Conservation (phyloP, 2,113 vertebrate genomes). For the Meleagris gallopavo region DNA sequence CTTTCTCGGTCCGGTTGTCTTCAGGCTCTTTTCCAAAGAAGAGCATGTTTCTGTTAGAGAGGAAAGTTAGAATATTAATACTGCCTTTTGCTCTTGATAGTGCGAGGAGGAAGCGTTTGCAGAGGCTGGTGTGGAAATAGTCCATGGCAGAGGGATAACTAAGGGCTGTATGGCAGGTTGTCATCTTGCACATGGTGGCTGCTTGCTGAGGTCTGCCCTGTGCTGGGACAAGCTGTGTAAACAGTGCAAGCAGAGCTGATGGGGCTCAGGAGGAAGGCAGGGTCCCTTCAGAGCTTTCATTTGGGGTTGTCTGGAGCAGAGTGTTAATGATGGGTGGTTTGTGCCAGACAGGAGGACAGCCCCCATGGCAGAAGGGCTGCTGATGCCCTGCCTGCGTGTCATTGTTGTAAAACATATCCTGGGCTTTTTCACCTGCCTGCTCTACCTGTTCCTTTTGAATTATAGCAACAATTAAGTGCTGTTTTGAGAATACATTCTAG, state of each 20-base stretch:
- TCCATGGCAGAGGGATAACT: background rate
- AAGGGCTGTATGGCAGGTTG: background rate
- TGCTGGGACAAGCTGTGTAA: background rate
- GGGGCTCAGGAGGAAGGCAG: background rate
- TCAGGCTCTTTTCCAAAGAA: background rate
- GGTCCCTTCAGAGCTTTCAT: background rate
- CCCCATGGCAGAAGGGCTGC: background rate
- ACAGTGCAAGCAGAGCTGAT: background rate
- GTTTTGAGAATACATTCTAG: background rate
- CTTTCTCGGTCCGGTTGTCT: background rate
- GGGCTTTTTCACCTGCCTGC: background rate
- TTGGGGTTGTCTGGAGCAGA: background rate
- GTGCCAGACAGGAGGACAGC: background rate
- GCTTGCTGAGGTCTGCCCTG: accelerated
- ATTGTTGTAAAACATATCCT: background rate
- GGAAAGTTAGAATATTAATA: background rate
- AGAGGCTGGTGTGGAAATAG: background rate
- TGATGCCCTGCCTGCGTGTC: background rate
- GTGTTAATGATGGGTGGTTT: background rate
- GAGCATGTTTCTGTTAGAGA: background rate
- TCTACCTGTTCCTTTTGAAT: constrained; percentile 16
- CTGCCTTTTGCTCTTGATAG: background rate
- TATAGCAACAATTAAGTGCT: background rate
- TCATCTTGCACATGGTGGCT: background rate
- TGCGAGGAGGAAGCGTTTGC: background rate